Evolutionary conservation across 2,113 vertebrate genomes (phyloP).

Genomic region (Mormoops blainvillei): DNA sequence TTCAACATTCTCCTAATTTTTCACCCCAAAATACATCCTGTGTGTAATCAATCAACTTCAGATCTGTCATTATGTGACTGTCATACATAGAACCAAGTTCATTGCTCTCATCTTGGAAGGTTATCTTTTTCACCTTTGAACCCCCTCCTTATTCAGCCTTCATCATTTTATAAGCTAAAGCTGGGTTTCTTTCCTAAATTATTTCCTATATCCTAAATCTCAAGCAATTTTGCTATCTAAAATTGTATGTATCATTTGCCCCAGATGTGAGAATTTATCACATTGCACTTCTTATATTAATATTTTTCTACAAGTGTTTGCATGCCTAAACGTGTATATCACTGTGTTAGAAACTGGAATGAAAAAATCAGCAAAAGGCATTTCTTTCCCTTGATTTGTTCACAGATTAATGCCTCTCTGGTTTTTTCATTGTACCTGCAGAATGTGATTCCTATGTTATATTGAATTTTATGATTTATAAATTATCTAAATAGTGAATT

Average conservation of each 20-base stretch:
- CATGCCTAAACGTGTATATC: not conserved
- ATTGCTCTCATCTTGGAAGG: not conserved
- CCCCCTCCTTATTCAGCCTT: not conserved
- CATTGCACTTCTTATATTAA: not conserved
- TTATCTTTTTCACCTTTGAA: not conserved
- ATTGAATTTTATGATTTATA: not conserved
- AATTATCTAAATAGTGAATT: not conserved
- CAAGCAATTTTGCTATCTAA: not conserved
- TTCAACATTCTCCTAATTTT: not conserved
- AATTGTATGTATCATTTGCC: not conserved
- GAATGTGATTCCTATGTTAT: not conserved
- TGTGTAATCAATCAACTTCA: not conserved
- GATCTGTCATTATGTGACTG: not conserved
- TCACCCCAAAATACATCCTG: not conserved
- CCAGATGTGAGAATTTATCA: not conserved
- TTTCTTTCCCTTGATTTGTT: not conserved
- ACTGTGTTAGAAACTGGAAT: not conserved
- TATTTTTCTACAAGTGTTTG: not conserved
- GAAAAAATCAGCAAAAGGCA: not conserved
- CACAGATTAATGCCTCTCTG: not conserved
- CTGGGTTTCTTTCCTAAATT: not conserved
- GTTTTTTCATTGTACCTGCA: not conserved
- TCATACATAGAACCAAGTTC: not conserved
- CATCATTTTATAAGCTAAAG: not conserved
- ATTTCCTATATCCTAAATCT: not conserved